Evolutionary conservation across 1,140 invertebrate genomes (phyloP), one percentile per base, ranked within the genome.

Genomic region (Trichogramma pretiosum): DNA sequence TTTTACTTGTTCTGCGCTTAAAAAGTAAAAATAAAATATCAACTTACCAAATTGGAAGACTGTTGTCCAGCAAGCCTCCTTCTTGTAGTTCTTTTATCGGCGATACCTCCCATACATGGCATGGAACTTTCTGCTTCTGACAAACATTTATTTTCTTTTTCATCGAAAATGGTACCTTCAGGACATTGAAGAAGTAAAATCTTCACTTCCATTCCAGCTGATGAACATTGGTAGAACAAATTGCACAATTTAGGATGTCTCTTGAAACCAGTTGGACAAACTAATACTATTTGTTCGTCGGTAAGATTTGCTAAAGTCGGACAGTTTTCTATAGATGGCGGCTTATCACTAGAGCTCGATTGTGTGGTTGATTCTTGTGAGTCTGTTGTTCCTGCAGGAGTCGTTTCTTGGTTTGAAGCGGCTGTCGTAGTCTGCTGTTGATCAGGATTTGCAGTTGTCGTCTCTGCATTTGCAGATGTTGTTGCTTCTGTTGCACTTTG

Each of bases 211-310:
- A 80, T 78, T 17, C 79, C 69, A 1, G 74, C 64, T 47, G 74
- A 75, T 13, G 79, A 83, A 61, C 87, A 90, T 63, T 90, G 86
- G 57, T 90, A 90, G 67, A 89, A 87, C 33, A 86, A 63, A 61
- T 89, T 84, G 58, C 88, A 91, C 57, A 85, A 81, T 62, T 87
- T 84, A 0, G 87, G 85, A 75, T 91, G 86, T 52, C 85, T 77
- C 57, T 76, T 77, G 67, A 89, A 89, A 26, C 85, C 85, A 26
- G 84, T 85, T 13, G 86, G 86, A 60, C 87, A 89, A 4, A 85
- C 77, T 36, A 83, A 75, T 5, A 78, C 64, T 46, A 81, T 72
- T 68, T 89, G 85, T 46, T 84, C 79, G 5, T 79, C 77, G 1
- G 67, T 63, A 0, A 72, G 42, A 46, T 70, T 64, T 32, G 63